phyloP scores from a whole-genome alignment of 2,113 vertebrate species.

The Daboia siamensis region DNA sequence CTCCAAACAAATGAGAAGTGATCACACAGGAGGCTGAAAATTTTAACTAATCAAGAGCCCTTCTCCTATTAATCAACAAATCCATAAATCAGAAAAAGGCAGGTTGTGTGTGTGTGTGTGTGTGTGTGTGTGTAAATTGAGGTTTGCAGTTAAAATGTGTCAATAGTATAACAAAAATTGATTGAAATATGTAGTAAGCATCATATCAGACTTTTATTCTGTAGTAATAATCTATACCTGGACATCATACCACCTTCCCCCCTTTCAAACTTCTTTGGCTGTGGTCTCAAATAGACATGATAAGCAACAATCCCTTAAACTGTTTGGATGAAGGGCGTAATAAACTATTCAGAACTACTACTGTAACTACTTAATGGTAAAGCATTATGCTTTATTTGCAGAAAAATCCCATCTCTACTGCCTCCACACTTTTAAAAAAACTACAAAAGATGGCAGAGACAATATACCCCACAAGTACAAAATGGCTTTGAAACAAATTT shows the following conservation, averaged over 20 bases:
- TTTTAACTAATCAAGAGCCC: conserved; percentile 10
- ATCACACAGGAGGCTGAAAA: background rate
- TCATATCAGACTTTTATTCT: background rate
- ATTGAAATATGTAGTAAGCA: background rate
- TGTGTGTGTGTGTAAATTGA: background rate
- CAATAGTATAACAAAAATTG: background rate
- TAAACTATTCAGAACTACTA: background rate
- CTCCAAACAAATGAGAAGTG: background rate
- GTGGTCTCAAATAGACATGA: background rate
- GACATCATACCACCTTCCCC: background rate
- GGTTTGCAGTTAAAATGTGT: background rate
- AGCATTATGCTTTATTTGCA: background rate
- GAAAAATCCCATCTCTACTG: background rate
- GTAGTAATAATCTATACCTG: background rate
- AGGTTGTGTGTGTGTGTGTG: background rate
- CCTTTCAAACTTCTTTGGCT: background rate
- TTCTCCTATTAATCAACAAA: conserved; percentile 1
- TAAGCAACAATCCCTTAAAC: background rate
- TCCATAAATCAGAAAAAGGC: background rate
- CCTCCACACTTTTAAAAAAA: background rate
- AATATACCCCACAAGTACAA: background rate
- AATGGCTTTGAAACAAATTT: background rate
- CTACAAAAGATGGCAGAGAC: background rate
- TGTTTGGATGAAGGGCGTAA: background rate
- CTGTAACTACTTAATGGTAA: background rate